Conservation (phyloP, 92 coral and sea anemone species). For the Porites lobata region DNA sequence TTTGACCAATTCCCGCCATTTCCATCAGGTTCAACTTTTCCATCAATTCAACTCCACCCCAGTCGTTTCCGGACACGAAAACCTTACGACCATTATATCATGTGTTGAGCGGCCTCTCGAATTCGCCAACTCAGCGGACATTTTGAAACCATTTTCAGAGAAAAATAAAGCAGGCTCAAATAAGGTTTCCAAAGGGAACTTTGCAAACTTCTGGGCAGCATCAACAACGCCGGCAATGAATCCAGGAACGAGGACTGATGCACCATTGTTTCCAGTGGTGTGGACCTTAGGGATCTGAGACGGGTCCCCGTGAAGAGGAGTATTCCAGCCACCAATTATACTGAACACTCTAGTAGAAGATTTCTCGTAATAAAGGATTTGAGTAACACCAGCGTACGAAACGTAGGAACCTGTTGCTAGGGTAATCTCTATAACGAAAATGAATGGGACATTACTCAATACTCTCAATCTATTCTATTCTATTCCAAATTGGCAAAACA, state of each 20-base stretch:
- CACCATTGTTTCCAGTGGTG: slow-evolving; percentile 81
- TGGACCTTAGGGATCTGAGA: slow-evolving; percentile 74
- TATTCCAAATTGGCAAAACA: no score
- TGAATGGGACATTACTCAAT: no score
- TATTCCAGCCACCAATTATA: slow-evolving; percentile 94
- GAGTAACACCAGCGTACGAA: slow-evolving; percentile 89
- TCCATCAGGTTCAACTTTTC: slow-evolving; percentile 90
- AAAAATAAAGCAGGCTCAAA: no score
- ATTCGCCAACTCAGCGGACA: no score
- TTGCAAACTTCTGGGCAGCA: slow-evolving; percentile 75
- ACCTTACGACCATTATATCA: slow-evolving; percentile 75
- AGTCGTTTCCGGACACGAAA: slow-evolving; percentile 81
- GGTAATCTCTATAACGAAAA: slow-evolving; percentile 69
- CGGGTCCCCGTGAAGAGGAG: slow-evolving; percentile 70
- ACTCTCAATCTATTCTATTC: no score
- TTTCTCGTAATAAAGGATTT: slow-evolving; percentile 89
- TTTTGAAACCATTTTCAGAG: no score
- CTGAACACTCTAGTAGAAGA: slow-evolving; percentile 75
- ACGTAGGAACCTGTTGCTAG: slow-evolving; percentile 91
- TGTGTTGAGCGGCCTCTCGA: slow-evolving; percentile 75
- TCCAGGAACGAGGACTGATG: slow-evolving; percentile 93
- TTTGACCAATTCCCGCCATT: slow-evolving; percentile 79
- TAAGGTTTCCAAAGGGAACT: no score
- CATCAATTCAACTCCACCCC: slow-evolving; percentile 89
- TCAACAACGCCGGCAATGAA: slow-evolving; percentile 89